Evolutionary conservation across 2,113 vertebrate genomes (phyloP).

Genomic region (Spea bombifrons): DNA sequence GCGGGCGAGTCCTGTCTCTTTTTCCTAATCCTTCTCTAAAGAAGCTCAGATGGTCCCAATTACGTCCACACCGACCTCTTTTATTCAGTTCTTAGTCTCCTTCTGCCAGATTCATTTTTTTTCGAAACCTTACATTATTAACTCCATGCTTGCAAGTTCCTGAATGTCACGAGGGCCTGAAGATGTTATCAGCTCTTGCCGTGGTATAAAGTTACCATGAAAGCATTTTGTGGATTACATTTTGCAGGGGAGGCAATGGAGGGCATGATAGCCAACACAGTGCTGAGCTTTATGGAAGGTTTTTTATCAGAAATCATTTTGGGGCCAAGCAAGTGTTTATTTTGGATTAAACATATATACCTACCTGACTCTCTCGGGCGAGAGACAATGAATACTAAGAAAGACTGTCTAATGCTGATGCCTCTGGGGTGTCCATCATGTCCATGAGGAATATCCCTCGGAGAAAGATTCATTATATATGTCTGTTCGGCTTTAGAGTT

Average conservation of each 20-base stretch:
- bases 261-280: conserved; percentile 65
- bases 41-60: conserved; percentile 98
- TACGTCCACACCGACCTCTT: conserved; percentile 81
- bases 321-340: conserved; percentile 56
- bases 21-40: conserved; percentile 83
- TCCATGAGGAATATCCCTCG: conserved; percentile 49
- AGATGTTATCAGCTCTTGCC: conserved; percentile 91
- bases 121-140: conserved; percentile 92
- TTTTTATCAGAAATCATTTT: conserved; percentile 56
- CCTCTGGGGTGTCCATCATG: conserved; percentile 50
- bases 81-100: conserved; percentile 76
- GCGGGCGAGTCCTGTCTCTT: conserved; percentile 92
- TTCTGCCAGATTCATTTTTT: conserved; percentile 79
- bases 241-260: conserved; percentile 69
- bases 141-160: conserved; percentile 92
- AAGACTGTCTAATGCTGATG: conserved; percentile 49
- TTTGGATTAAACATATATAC: conserved; percentile 54
- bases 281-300: conserved; percentile 54
- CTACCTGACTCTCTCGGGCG: conserved; percentile 53
- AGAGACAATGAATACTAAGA: conserved; percentile 52
- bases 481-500: conserved; percentile 57
- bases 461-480: conserved; percentile 33
- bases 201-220: conserved; percentile 90
- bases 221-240: conserved; percentile 92
- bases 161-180: conserved; percentile 90